Evolutionary conservation across 2,888 invertebrate genomes (phyloP).

Genomic region (Cinara cedri): DNA sequence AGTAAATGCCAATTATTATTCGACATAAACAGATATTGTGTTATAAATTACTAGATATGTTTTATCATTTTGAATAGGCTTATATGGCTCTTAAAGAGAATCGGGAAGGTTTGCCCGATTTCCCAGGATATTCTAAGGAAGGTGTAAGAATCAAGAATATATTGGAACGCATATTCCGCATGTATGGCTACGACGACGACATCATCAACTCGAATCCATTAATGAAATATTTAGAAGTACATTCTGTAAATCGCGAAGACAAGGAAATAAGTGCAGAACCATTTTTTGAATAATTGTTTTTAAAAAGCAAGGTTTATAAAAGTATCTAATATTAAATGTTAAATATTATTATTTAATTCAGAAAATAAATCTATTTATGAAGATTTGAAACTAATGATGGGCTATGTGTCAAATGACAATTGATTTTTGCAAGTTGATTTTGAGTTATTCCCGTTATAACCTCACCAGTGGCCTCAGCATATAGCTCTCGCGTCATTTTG

Average conservation of each 20-base stretch:
- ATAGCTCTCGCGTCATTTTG: too few species aligned
- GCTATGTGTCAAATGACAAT: too few species aligned
- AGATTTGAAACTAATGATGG: too few species aligned
- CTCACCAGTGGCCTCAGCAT: too few species aligned
- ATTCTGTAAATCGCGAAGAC: background rate
- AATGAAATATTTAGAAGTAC: background rate
- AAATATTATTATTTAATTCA: too few species aligned
- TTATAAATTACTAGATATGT: background rate
- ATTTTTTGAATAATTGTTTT: background rate
- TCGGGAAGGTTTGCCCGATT: background rate
- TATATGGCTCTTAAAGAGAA: constrained; percentile 30
- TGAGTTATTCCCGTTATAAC: too few species aligned
- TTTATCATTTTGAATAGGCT: background rate
- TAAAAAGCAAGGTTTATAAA: too few species aligned
- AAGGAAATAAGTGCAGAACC: background rate
- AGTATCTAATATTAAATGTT: too few species aligned
- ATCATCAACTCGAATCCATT: background rate
- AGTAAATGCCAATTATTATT: background rate
- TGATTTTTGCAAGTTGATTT: too few species aligned
- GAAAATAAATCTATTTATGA: too few species aligned
- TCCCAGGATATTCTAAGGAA: constrained; percentile 5
- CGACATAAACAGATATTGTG: too few species aligned
- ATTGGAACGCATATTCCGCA: background rate
- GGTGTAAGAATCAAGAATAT: background rate
- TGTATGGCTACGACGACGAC: background rate